phyloP scores from a whole-genome alignment of 2,797 vertebrate species.

The Rallus crepitans region DNA sequence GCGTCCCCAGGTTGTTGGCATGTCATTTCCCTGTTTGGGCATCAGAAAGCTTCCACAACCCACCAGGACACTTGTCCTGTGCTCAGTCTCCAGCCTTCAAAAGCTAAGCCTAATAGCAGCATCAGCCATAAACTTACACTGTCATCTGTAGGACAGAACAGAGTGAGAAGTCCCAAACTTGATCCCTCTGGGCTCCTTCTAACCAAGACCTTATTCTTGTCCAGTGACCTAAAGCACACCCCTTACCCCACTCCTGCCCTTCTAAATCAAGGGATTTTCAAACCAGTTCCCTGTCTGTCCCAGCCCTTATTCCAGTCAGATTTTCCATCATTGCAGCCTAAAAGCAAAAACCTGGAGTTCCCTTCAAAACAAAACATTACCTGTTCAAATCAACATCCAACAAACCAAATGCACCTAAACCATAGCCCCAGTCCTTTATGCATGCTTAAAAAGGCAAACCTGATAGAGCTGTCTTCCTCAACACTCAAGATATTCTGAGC shows the following conservation, averaged over 20 bases:
- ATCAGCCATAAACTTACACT: neutral
- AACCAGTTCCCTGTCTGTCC: neutral
- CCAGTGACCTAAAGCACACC: neutral
- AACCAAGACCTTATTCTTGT: neutral
- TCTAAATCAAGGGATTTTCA: neutral
- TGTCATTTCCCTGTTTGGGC: neutral
- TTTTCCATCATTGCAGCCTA: neutral
- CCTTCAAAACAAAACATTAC: neutral
- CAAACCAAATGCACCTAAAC: neutral
- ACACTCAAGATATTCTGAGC: neutral
- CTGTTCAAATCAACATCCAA: neutral
- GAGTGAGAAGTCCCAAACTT: neutral
- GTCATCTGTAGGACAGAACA: neutral
- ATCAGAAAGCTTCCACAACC: neutral
- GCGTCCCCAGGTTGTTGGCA: neutral
- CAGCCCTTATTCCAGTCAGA: neutral
- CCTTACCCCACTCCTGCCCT: neutral
- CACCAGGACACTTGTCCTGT: neutral
- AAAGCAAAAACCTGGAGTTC: neutral
- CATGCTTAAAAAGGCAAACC: neutral
- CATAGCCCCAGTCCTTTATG: neutral
- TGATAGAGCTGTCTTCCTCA: neutral
- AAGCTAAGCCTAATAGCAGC: neutral
- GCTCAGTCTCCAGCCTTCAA: neutral
- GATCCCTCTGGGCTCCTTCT: neutral